Base-by-base conservation (phyloP, 1,140 invertebrate genomes). In the Pectinophora gossypiella region DNA sequence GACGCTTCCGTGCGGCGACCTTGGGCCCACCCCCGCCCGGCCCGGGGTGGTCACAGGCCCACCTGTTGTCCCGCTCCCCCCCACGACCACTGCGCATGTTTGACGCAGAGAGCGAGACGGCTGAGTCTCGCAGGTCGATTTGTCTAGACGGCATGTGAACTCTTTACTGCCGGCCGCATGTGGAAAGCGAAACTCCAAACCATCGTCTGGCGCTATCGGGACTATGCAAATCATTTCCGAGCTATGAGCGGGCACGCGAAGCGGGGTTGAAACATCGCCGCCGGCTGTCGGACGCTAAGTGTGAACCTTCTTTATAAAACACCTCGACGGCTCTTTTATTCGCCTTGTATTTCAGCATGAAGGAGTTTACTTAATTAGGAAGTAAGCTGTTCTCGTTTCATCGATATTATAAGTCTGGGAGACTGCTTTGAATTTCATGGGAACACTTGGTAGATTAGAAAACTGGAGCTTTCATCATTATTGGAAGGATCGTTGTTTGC, bases 1-100 rank as follows among this genome's bases (percentile, higher is more conserved):
- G 80, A 85, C 82, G 75, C 63, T 85, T 85, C 76, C 80, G 76
- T 80, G 68, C 76, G 76, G 56, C 68, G 78, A 85, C 82, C 82
- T 85, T 85, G 82, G 65, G 60, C 47, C 55, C 64, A 58, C 58
- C 59, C 49, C 56, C 56, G 50, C 63, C 61, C 59, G 51, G 61
- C 55, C 9, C 9, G 27, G 27, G 27, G 27, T n/a, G n/a, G 27
- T 12, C 27, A 12, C 9, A 48, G 19, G 48, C 50, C 71, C 79
- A 80, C 76, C 75, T 74, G 72, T 78, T 76, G 74, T 70, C 71
- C 59, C 61, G 47, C 56, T 59, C 60, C 53, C 56, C 62, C 54
- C 61, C 59, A 42, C 50, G 59, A 13, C 45, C 51, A 73, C 48
- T 79, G 80, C 82, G 80, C 82, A 82, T 79, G 79, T 74, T 68